Conservation (phyloP, 2,113 vertebrate genomes). For the Oceanodroma tethys region DNA sequence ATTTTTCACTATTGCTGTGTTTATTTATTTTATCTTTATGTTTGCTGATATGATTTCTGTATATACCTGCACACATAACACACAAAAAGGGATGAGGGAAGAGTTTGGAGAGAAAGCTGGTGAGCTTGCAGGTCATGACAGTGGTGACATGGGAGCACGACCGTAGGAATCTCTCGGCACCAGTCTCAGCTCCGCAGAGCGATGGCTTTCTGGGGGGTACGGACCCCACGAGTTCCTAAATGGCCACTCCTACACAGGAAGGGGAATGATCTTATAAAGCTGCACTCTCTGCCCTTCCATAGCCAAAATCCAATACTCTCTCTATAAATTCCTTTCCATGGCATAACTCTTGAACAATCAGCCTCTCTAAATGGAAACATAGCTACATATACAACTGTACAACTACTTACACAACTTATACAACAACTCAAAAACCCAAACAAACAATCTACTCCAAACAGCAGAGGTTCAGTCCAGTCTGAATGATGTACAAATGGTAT, state of each 20-base stretch:
- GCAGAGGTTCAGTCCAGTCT: neutral
- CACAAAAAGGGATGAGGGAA: neutral
- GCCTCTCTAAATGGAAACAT: neutral
- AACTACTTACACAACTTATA: too few species aligned
- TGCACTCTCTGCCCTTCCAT: neutral
- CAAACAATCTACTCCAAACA: neutral
- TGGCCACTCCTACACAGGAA: rapidly evolving
- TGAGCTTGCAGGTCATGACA: neutral
- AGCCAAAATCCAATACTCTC: neutral
- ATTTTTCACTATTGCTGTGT: neutral
- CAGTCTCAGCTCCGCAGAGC: neutral
- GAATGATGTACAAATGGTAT: neutral
- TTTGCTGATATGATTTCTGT: neutral
- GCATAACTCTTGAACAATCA: neutral
- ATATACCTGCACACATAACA: neutral
- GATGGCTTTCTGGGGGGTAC: neutral
- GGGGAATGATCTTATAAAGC: neutral
- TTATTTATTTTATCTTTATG: neutral
- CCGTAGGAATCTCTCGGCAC: neutral
- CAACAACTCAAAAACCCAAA: neutral
- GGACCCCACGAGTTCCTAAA: neutral
- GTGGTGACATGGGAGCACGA: rapidly evolving
- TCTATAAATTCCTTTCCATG: neutral
- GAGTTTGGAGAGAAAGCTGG: neutral
- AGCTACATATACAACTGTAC: neutral